Percentiles rank a stretch among this genome's conserved stretches.
Conservation (phyloP, 2,888 invertebrate species). For the Mongoloraphidia duomilia region DNA sequence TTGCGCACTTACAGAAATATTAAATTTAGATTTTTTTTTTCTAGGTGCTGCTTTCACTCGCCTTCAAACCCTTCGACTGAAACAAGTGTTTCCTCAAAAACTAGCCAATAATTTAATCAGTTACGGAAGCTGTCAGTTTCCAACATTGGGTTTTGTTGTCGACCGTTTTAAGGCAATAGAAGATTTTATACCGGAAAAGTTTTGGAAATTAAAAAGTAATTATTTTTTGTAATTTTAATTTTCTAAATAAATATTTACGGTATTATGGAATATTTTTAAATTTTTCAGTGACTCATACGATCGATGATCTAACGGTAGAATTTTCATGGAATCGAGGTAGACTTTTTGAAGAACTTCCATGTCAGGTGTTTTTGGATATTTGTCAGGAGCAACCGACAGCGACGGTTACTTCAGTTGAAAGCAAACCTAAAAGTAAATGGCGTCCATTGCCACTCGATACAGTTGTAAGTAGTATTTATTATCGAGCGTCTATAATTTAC, state of each 20-base stretch:
- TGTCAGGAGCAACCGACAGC: conserved; percentile 63
- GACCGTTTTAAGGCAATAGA: conserved; percentile 88
- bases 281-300: conserved; percentile 57
- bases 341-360: conserved; percentile 74
- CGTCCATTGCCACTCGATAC: conserved; percentile 92
- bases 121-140: conserved; percentile 98
- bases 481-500: no score
- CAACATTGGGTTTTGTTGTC: conserved; percentile 99
- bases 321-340: conserved; percentile 79
- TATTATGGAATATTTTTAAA: conserved; percentile 8
- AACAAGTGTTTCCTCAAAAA: conserved; percentile 60
- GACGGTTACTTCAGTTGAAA: conserved; percentile 57
- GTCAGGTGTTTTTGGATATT: conserved; percentile 66
- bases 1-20: neutral
- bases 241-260: neutral
- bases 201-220: conserved; percentile 86
- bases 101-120: conserved; percentile 74
- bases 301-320: conserved; percentile 64
- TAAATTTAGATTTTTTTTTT: conserved; percentile 6
- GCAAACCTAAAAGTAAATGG: conserved; percentile 91
- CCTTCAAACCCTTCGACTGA: conserved; percentile 84
- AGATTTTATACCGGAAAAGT: conserved; percentile 80
- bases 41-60: conserved; percentile 93
- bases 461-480: conserved; percentile 52
- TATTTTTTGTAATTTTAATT: conserved; percentile 3